Percentiles rank a stretch among this genome's conserved stretches.
phyloP scores from a whole-genome alignment of 2,888 invertebrate species.

The Caenorhabditis sp. region DNA sequence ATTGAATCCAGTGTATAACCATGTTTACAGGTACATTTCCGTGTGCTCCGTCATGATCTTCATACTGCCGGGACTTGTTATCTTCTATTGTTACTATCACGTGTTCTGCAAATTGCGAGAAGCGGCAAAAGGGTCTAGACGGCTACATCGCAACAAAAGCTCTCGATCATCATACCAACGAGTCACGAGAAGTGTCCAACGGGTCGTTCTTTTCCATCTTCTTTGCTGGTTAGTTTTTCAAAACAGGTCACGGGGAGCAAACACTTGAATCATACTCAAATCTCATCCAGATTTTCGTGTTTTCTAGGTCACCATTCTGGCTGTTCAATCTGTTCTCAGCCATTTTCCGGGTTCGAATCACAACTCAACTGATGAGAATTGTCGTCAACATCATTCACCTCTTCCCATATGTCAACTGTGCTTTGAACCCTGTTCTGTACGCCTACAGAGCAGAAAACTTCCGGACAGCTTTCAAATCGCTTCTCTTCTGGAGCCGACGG shows the following conservation, averaged over 20 bases:
- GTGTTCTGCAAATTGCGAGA: conserved; percentile 81
- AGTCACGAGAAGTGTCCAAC: conserved; percentile 81
- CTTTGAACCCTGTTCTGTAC: conserved; percentile 82
- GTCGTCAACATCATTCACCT: conserved; percentile 81
- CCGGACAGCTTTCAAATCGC: conserved; percentile 78
- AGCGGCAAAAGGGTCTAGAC: conserved; percentile 73
- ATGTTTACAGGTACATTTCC: conserved; percentile 79
- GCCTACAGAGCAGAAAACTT: conserved; percentile 81
- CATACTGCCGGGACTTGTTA: conserved; percentile 79
- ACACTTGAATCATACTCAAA: too few relatives aligned
- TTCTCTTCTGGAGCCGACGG: conserved; percentile 71
- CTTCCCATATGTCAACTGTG: conserved; percentile 82
- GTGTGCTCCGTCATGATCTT: conserved; percentile 81
- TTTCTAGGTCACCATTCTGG: conserved; percentile 81
- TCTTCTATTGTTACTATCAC: conserved; percentile 81
- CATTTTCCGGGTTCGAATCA: conserved; percentile 77
- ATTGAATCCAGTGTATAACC: too few relatives aligned
- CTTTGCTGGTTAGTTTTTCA: conserved; percentile 78
- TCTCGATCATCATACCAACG: conserved; percentile 80
- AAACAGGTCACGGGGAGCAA: too few relatives aligned
- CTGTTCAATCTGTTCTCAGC: conserved; percentile 81
- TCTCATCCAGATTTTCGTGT: too few relatives aligned
- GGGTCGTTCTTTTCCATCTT: conserved; percentile 82
- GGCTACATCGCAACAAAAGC: conserved; percentile 74
- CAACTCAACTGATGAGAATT: conserved; percentile 79